Evolutionary conservation across 2,888 invertebrate species (phyloP), one percentile per base, ranked within the genome.

Genomic region (Sylvicola cinctus): DNA sequence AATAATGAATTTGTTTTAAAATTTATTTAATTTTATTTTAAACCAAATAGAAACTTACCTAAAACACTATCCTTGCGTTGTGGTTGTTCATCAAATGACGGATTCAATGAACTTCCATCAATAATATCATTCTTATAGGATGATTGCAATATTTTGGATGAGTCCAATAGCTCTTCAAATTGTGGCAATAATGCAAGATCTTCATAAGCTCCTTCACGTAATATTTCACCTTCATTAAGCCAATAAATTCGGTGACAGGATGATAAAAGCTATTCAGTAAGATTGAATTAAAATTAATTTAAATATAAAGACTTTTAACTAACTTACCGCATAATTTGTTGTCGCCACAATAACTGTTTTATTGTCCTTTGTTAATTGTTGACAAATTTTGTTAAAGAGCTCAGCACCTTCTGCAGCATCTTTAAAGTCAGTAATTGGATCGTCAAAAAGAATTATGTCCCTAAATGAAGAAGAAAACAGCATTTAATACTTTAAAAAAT

Each of bases 331-430:
- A 15, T 33, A 25, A 14, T 33, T 36, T 38, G 11, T 30, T 14
- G 33, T 38, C 29, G 33, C 25, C 25, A 40, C 26, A 20, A 40
- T 35, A 2, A 40, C 33, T n/a, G 40, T 36, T 29, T 40, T 40
- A 7, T 37, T 34, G 2, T 36, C 32, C 10, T 13, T n/a, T 6
- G 23, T 13, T 14, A 37, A 25, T 14, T 29, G n/a, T 3, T 38
- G 31, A 13, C 29, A 17, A 12, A 32, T 23, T 25, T 38, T 36
- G 16, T 14, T 16, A 27, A 38, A 34, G 11, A 36, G 29, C 11
- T 32, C 25, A 16, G 31, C 13, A 15, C 29, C 20, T n/a, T 38
- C 34, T 10, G 26, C 31, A 10, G 31, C 31, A 12, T 33, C 29
- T 12, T 32, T 29, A n/a, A 36, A 32, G 11, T 30, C 25, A 12